Percentiles rank a stretch among this genome's conserved stretches.
Evolutionary conservation across 37 sponge, comb jelly and placozoan genomes (phyloP).

Genomic region (Halichondria panicea): DNA sequence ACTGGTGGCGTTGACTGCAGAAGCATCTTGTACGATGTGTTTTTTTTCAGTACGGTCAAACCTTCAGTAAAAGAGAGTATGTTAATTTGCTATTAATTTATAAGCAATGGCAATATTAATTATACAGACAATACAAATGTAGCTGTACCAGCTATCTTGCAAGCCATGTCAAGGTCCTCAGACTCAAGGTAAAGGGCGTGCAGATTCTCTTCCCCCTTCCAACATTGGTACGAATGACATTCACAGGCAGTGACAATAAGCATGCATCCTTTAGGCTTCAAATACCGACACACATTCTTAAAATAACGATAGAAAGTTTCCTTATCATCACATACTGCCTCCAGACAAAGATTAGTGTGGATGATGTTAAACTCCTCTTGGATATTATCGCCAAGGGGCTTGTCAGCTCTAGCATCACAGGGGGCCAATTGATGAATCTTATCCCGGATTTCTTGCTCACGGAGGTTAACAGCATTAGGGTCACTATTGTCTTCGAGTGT

Average conservation of each 20-base stretch:
- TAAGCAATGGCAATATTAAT: too few relatives aligned
- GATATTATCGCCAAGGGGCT: neutral
- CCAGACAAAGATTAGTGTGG: slow-evolving; percentile 22
- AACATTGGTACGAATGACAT: slow-evolving; percentile 20
- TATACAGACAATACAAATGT: too few relatives aligned
- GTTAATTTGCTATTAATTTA: too few relatives aligned
- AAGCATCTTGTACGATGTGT: too few relatives aligned
- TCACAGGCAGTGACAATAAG: slow-evolving; percentile 17
- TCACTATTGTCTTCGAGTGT: neutral
- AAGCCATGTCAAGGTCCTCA: slow-evolving; percentile 2
- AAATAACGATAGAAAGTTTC: neutral
- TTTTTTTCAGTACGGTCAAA: too few relatives aligned
- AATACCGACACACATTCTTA: neutral
- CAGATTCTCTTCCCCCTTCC: neutral
- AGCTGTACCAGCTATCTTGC: slow-evolving; percentile 14
- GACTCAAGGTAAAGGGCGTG: slow-evolving; percentile 8
- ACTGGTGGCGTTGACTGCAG: too few relatives aligned
- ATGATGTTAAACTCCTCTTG: slow-evolving; percentile 1
- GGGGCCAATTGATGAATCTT: slow-evolving; percentile 8
- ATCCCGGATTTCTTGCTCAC: slow-evolving; percentile 5
- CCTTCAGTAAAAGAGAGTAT: too few relatives aligned
- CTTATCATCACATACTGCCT: slow-evolving; percentile 2
- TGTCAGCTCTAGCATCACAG: neutral
- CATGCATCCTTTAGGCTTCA: slow-evolving; percentile 16
- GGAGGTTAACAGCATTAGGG: neutral